Evolutionary conservation across 2,888 invertebrate species (phyloP).

Genomic region (Ophraella communa): DNA sequence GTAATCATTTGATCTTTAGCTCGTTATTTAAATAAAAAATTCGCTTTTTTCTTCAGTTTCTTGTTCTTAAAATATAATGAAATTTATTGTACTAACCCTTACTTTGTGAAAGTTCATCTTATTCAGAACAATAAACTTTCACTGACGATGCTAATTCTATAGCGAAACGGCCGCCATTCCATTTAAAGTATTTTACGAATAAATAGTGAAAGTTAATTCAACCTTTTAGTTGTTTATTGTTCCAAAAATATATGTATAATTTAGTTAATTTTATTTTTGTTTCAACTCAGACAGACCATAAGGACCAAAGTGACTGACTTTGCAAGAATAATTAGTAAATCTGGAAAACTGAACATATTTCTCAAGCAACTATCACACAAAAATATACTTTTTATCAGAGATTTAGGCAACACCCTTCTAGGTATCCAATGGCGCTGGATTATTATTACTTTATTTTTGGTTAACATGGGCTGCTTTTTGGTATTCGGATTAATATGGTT

Average conservation of each 20-base stretch:
- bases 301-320: conserved; percentile 5
- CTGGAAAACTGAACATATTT: conserved; percentile 47
- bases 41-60: too few species aligned
- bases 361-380: conserved; percentile 46
- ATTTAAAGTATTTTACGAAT: too few species aligned
- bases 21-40: too few species aligned
- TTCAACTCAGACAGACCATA: background rate
- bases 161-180: too few species aligned
- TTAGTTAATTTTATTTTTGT: background rate
- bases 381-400: conserved; percentile 55
- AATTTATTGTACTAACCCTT: too few species aligned
- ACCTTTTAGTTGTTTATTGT: background rate
- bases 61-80: too few species aligned
- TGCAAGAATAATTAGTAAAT: conserved; percentile 45
- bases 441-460: conserved; percentile 58
- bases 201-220: too few species aligned
- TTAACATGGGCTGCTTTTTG: conserved; percentile 47
- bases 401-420: conserved; percentile 69
- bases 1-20: too few species aligned
- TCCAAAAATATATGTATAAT: background rate
- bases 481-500: conserved; percentile 47
- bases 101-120: too few species aligned
- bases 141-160: too few species aligned
- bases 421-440: conserved; percentile 79
- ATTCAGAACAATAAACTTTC: too few species aligned